phyloP scores from a whole-genome alignment of 2,797 vertebrate species.

The Amblyraja radiata region DNA sequence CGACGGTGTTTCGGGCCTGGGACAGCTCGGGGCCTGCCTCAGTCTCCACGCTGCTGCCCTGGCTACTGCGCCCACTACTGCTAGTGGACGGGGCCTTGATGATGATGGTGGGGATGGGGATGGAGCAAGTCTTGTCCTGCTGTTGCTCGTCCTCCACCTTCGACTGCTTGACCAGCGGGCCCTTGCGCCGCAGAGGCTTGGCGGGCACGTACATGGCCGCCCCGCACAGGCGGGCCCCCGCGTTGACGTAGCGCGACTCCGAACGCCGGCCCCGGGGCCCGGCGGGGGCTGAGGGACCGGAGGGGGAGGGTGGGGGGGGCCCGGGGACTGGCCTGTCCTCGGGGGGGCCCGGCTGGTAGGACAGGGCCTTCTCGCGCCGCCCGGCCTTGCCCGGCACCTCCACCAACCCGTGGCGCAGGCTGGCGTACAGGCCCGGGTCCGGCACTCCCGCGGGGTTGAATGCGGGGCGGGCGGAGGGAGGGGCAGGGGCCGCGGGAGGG shows the following conservation, averaged over 20 bases:
- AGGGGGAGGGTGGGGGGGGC: slow-evolving; percentile 39
- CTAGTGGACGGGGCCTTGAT: slow-evolving; percentile 90
- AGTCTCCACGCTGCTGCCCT: slow-evolving; percentile 86
- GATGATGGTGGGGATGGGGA: slow-evolving; percentile 86
- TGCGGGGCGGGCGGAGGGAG: slow-evolving; percentile 49
- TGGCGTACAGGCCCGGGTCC: slow-evolving; percentile 44
- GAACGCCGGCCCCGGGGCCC: slow-evolving; percentile 42
- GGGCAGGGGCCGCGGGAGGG: slow-evolving; percentile 42
- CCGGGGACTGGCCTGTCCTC: slow-evolving; percentile 41
- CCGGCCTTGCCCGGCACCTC: slow-evolving; percentile 5
- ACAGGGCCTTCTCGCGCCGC: too few relatives aligned
- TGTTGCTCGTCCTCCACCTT: slow-evolving; percentile 70
- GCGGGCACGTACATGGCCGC: slow-evolving; percentile 59
- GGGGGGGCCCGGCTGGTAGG: background rate
- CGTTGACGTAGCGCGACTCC: slow-evolving; percentile 55
- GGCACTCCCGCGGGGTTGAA: slow-evolving; percentile 47
- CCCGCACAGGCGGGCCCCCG: slow-evolving; percentile 53
- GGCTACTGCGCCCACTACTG: slow-evolving; percentile 87
- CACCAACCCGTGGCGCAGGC: slow-evolving; percentile 40
- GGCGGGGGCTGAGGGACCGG: too few relatives aligned
- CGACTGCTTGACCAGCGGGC: slow-evolving; percentile 81
- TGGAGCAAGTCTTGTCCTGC: slow-evolving; percentile 74
- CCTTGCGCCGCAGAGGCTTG: slow-evolving; percentile 68
- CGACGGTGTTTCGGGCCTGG: slow-evolving; percentile 58
- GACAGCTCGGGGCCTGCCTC: slow-evolving; percentile 60